Conservation (phyloP, 2,888 invertebrate genomes). For the Gymnosoma rotundatum region DNA sequence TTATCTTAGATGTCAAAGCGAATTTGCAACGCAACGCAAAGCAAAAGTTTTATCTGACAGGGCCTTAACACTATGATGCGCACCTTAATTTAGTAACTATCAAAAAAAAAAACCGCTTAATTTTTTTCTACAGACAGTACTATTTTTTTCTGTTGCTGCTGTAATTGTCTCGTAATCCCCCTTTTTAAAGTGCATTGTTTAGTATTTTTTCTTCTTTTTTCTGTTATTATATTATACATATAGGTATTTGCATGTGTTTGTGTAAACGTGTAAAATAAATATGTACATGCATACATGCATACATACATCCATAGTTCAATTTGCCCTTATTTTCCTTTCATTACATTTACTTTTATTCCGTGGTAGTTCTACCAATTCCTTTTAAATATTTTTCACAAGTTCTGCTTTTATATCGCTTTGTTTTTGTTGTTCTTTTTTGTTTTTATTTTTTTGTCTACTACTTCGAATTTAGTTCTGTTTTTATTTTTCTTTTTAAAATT, state of each 20-base stretch:
- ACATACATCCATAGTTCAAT: constrained; percentile 11
- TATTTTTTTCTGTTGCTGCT: not conserved
- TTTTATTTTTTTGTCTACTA: constrained; percentile 20
- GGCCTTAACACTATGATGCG: not conserved
- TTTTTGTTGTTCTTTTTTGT: not conserved
- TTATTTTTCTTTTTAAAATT: constrained; percentile 32
- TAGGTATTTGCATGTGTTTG: not conserved
- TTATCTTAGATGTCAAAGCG: too few species aligned
- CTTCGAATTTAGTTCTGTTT: constrained; percentile 27
- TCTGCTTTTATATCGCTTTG: not conserved
- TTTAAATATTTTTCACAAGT: not conserved
- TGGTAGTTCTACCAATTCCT: constrained; percentile 16
- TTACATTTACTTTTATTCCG: constrained; percentile 32
- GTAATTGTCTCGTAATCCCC: constrained; percentile 55
- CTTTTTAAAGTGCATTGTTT: constrained; percentile 37
- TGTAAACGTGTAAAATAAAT: not conserved
- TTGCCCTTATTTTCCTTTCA: constrained; percentile 36
- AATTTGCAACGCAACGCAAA: too few species aligned
- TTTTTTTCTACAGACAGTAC: not conserved
- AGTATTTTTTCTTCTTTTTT: too few species aligned
- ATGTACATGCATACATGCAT: not conserved
- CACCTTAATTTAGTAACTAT: not conserved
- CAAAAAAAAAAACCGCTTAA: not conserved
- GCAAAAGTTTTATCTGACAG: too few species aligned
- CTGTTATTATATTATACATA: constrained; percentile 12